Conservation (phyloP, 2,888 invertebrate species). For the Tachystola acroxantha region DNA sequence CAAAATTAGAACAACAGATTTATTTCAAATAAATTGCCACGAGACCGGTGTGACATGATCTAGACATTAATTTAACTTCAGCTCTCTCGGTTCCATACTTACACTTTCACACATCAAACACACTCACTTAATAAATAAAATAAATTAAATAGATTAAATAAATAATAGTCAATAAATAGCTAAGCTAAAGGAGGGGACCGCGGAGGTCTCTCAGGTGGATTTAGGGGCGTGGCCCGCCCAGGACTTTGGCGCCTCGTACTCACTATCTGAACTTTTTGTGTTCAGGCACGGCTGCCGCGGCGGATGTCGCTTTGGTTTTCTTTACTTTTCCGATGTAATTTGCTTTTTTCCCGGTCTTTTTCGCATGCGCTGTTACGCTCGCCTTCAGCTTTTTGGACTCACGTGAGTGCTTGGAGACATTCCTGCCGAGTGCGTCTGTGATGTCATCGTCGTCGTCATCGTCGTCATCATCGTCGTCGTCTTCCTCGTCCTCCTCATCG, state of each 20-base stretch:
- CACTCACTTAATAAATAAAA: constrained; percentile 80
- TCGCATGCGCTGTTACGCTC: constrained; percentile 55
- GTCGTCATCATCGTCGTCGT: constrained; percentile 82
- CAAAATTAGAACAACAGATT: constrained; percentile 74
- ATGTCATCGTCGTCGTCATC: constrained; percentile 80
- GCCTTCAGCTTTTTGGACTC: constrained; percentile 86
- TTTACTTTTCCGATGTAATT: constrained; percentile 71
- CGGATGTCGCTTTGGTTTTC: constrained; percentile 73
- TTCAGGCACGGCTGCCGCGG: constrained; percentile 64
- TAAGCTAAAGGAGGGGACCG: constrained; percentile 74
- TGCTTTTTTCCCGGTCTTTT: constrained; percentile 72
- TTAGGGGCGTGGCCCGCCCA: constrained; percentile 50
- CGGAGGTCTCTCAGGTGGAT: constrained; percentile 68
- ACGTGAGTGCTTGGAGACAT: constrained; percentile 82
- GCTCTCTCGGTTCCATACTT: constrained; percentile 68
- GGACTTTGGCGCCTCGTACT: constrained; percentile 42
- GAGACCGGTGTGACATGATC: constrained; percentile 77
- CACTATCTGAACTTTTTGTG: constrained; percentile 79
- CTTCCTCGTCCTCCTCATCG: constrained; percentile 83
- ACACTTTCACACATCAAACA: constrained; percentile 73
- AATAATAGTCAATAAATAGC: constrained; percentile 78
- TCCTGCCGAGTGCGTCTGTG: constrained; percentile 80
- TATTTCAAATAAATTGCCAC: constrained; percentile 78
- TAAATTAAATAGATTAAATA: constrained; percentile 79
- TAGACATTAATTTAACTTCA: constrained; percentile 78